A percentile compares a stretch with the other conserved stretches of the same genome.
Evolutionary conservation across 2,888 invertebrate genomes (phyloP).

Genomic region (Drosophila neotestacea): DNA sequence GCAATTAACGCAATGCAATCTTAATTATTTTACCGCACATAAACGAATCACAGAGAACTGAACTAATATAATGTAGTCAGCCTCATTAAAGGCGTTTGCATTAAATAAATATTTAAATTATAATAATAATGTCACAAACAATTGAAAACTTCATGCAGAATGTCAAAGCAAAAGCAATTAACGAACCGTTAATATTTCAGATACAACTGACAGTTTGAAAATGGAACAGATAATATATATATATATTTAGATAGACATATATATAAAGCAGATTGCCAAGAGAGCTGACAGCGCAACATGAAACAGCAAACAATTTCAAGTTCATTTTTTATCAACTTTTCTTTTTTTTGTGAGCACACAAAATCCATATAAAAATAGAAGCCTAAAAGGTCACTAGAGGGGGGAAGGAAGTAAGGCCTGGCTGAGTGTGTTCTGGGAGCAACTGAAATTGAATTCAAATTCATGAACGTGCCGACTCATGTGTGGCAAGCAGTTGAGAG

Average conservation of each 20-base stretch:
- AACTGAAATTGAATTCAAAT: constrained; percentile 73
- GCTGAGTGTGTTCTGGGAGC: constrained; percentile 43
- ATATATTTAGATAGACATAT: neutral
- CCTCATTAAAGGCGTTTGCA: constrained; percentile 39
- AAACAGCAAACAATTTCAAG: constrained; percentile 56
- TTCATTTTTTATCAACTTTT: constrained; percentile 48
- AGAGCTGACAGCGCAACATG: constrained; percentile 5
- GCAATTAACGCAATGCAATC: constrained; percentile 45
- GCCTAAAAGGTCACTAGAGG: constrained; percentile 59
- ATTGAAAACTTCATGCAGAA: neutral
- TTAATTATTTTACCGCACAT: constrained; percentile 32
- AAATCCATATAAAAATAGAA: constrained; percentile 54
- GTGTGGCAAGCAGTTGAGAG: constrained; percentile 49
- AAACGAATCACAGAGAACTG: constrained; percentile 11
- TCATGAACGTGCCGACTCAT: constrained; percentile 66
- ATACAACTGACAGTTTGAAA: constrained; percentile 11
- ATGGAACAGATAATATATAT: constrained; percentile 12
- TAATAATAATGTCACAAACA: constrained; percentile 22
- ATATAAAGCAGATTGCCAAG: constrained; percentile 35
- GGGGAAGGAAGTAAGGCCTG: constrained; percentile 2
- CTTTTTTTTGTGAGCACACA: neutral
- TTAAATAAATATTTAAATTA: constrained; percentile 7
- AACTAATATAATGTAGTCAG: constrained; percentile 29
- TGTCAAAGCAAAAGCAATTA: constrained; percentile 28
- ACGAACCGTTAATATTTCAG: constrained; percentile 11